These are phyloP conservation scores for Palythoa grandiflora DNA, from an alignment of 92 coral and sea anemone species.

Conservation along the genomic window DNA sequence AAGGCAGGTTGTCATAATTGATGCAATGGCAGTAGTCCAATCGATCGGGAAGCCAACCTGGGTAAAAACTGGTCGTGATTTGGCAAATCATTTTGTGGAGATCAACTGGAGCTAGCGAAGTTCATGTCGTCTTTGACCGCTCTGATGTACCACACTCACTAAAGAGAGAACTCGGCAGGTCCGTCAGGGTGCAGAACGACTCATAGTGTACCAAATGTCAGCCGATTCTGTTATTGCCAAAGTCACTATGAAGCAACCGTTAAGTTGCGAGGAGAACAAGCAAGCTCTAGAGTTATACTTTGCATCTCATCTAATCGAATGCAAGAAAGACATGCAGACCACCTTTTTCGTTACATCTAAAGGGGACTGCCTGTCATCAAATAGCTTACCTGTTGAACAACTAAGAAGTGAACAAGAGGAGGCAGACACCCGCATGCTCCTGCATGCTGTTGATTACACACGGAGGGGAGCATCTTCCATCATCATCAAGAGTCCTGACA, in stretches of 20 bases:
- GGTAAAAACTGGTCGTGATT: constrained; percentile 57
- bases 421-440: too few species aligned
- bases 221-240: constrained; percentile 61
- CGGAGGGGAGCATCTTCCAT: too few species aligned
- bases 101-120: not conserved
- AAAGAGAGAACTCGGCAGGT: constrained; percentile 55
- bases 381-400: too few species aligned
- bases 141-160: not conserved
- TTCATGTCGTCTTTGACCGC: not conserved
- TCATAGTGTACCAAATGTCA: constrained; percentile 58
- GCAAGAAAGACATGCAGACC: too few species aligned
- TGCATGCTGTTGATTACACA: too few species aligned
- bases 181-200: constrained; percentile 50
- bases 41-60: constrained; percentile 73
- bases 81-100: constrained; percentile 59
- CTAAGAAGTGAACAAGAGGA: too few species aligned
- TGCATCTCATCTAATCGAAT: too few species aligned
- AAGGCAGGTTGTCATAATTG: constrained; percentile 42
- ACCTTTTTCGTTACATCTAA: too few species aligned
- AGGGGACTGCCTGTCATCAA: too few species aligned
- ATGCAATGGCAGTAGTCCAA: constrained; percentile 73
- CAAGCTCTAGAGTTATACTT: constrained; percentile 10
- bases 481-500: too few species aligned
- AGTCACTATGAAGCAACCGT: constrained; percentile 53
- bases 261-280: not conserved